A percentile compares a stretch with the other conserved stretches of the same genome.
phyloP scores from a whole-genome alignment of 2,797 vertebrate genomes.

The Pipistrellus kuhlii region DNA sequence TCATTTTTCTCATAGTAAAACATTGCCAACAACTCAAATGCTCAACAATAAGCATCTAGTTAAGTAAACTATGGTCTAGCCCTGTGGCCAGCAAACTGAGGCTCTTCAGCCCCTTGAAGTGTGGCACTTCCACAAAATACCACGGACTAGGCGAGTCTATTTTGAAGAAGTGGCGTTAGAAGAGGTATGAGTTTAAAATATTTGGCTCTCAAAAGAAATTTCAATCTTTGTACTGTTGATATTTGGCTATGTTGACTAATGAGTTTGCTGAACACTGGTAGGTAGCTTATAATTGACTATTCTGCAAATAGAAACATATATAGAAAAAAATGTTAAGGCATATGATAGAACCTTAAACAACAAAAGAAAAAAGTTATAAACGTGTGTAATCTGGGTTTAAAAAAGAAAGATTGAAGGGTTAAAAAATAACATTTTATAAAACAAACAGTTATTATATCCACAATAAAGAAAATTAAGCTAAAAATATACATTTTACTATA shows the following conservation, averaged over 20 bases:
- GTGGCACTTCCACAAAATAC: too few relatives aligned
- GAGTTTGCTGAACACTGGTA: too few relatives aligned
- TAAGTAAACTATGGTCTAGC: neutral
- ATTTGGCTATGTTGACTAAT: too few relatives aligned
- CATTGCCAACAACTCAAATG: neutral
- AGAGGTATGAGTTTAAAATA: too few relatives aligned
- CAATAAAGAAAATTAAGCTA: neutral
- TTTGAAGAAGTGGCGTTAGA: too few relatives aligned
- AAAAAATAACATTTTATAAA: neutral
- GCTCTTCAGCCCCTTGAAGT: too few relatives aligned
- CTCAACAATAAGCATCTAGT: conserved; percentile 15
- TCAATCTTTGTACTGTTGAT: too few relatives aligned
- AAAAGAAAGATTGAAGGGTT: neutral
- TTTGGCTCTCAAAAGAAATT: too few relatives aligned
- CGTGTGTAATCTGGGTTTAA: neutral
- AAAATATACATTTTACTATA: conserved; percentile 41
- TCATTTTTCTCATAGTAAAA: conserved; percentile 50
- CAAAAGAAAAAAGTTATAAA: conserved; percentile 41
- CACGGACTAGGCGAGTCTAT: too few relatives aligned
- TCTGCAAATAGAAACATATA: conserved; percentile 34
- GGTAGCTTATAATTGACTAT: neutral
- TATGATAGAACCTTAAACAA: neutral
- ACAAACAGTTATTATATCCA: neutral
- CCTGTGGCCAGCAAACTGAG: neutral
- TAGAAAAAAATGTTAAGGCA: conserved; percentile 32